phyloP scores from a whole-genome alignment of 1,140 invertebrate species.

The Myzus persicae region DNA sequence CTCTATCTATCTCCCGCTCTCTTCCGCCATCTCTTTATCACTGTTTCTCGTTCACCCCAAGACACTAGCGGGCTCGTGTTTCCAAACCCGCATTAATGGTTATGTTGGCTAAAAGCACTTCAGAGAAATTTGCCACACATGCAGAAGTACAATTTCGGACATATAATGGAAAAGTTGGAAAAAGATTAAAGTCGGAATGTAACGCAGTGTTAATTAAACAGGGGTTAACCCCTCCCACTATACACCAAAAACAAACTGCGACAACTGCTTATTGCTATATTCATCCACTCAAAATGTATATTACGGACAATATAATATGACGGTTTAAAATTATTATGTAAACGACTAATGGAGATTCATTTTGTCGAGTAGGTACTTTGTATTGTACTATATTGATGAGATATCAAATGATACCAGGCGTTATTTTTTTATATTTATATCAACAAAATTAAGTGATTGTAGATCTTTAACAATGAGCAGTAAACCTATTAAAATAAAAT shows the following conservation, averaged over 20 bases:
- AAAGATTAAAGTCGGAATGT: conserved; percentile 25
- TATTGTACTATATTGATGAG: not conserved
- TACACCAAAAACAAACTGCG: not conserved
- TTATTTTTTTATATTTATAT: not conserved
- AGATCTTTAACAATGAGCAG: not conserved
- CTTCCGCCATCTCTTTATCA: conserved; percentile 38
- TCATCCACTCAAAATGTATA: not conserved
- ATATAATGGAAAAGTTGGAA: conserved; percentile 28
- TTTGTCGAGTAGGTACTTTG: not conserved
- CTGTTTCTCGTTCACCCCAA: conserved; percentile 57
- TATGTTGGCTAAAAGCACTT: conserved; percentile 28
- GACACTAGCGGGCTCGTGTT: not conserved
- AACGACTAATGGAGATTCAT: not conserved
- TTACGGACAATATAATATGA: not conserved
- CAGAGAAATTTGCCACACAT: conserved; percentile 29
- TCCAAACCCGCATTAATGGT: conserved; percentile 32
- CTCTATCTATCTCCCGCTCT: not conserved
- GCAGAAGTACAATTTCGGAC: not conserved
- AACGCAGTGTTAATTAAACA: conserved; percentile 34
- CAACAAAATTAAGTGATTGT: not conserved
- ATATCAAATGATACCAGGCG: not conserved
- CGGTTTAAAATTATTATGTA: not conserved
- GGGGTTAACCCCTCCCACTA: not conserved
- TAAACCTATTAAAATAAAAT: not conserved
- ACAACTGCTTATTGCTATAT: not conserved